Base-by-base conservation (phyloP, 2,113 vertebrate species). In the Aythya baeri region DNA sequence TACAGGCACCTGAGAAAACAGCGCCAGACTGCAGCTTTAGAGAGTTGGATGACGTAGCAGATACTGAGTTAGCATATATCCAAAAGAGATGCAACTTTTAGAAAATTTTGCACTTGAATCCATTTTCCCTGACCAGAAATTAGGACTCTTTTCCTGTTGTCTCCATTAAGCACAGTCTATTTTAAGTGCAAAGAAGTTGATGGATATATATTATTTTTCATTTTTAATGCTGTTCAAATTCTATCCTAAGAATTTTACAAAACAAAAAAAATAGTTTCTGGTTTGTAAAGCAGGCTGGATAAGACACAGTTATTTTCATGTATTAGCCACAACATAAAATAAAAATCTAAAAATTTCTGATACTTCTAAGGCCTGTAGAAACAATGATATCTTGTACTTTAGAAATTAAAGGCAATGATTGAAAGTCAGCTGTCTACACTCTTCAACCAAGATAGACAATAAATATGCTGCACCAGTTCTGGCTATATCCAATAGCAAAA, bases 1-100 rank as follows among this genome's bases (percentile, higher is more conserved):
- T 97, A 41, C 97, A 98, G 62, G 81, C 25, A 26, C 98, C 98
- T 98, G 66, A 68, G 58, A 50, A 94, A 94, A 92, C 36, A 89
- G 49, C 27, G 6, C 8, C 52, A 11, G 41, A 38, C 0, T 50
- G 52, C 63, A 68, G 23, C 15, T 52, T 90, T 32, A n/a, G 34
- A 78, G 71, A 75, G 75, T 44, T 83, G 23, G 15, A 0, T 36
- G 50, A 65, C 27, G 61, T 52, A 43, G 18, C n/a, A 10, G 70
- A 80, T 23, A 50, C 36, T 38, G 15, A 63, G 52, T 83, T 44
- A 66, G 57, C 75, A 83, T 2, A 0, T 52, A 55, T 3, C 10
- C 71, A 66, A 38, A 62, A 70, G 38, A 86, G 20, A 52, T 36
- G 11, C 1, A 6, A 34, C 5, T 71, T 71, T 29, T 25, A 38